A percentile compares a stretch with the other conserved stretches of the same genome.
Conservation (phyloP, 2,797 vertebrate species). For the Taenioides sp. region DNA sequence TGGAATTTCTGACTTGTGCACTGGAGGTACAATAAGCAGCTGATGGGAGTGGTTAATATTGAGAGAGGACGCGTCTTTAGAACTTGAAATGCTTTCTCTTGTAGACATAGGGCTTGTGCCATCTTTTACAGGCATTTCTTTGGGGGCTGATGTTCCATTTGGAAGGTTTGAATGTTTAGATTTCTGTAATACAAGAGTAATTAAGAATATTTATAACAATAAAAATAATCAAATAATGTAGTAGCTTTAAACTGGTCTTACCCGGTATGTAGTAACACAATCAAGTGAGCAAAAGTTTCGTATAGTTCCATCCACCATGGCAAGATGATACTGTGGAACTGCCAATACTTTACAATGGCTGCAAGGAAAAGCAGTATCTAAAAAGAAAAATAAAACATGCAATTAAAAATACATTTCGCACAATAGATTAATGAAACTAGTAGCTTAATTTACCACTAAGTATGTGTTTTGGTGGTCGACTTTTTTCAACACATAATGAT, state of each 20-base stretch:
- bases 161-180: slow-evolving; percentile 40
- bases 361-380: slow-evolving; percentile 92
- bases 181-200: slow-evolving; percentile 44
- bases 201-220: neutral
- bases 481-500: slow-evolving; percentile 84
- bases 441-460: slow-evolving; percentile 63
- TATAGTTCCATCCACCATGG: slow-evolving; percentile 96
- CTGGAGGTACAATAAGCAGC: slow-evolving; percentile 65
- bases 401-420: neutral
- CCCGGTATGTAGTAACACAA: slow-evolving; percentile 87
- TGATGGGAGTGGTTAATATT: slow-evolving; percentile 58
- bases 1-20: slow-evolving; percentile 42
- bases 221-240: neutral
- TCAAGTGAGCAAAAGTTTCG: slow-evolving; percentile 95
- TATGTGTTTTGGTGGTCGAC: slow-evolving; percentile 64
- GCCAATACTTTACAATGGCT: slow-evolving; percentile 89
- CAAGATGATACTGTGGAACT: slow-evolving; percentile 96
- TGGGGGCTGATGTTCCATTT: slow-evolving; percentile 58
- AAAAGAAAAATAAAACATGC: neutral
- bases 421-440: neutral
- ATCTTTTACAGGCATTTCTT: slow-evolving; percentile 41
- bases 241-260: slow-evolving; percentile 48
- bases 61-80: slow-evolving; percentile 59
- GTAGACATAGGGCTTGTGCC: slow-evolving; percentile 37
- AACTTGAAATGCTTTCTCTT: slow-evolving; percentile 46